Evolutionary conservation across 2,888 invertebrate genomes (phyloP).

Genomic region (Patella pellucida): DNA sequence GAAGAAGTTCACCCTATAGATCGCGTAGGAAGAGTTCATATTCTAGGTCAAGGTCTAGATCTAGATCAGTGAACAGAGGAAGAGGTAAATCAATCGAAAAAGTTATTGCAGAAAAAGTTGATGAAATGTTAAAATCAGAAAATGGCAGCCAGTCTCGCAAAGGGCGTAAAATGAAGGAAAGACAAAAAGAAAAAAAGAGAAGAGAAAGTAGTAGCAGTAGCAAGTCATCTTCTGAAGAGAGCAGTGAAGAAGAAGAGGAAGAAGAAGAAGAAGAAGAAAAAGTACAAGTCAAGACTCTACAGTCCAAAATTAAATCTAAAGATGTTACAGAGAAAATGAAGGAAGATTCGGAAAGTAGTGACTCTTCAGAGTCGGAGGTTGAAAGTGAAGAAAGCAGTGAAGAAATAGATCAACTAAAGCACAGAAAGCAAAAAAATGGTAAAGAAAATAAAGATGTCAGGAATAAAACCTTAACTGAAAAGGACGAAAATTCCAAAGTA

Average conservation of each 20-base stretch:
- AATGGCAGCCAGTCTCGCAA: background rate
- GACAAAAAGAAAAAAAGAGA: conserved; percentile 11
- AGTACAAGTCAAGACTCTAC: conserved; percentile 27
- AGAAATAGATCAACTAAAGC: conserved; percentile 25
- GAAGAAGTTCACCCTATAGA: background rate
- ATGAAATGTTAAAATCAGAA: background rate
- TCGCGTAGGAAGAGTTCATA: background rate
- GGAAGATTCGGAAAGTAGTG: conserved; percentile 19
- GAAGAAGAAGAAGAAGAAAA: conserved; percentile 28
- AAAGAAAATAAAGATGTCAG: conserved; percentile 22
- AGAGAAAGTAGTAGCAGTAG: background rate
- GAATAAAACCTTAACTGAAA: too few species aligned
- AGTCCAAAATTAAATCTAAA: conserved; percentile 27
- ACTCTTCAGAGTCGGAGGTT: conserved; percentile 20
- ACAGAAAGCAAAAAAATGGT: conserved; percentile 25
- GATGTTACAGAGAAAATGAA: conserved; percentile 14
- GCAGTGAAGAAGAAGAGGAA: conserved; percentile 14
- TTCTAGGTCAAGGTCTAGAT: background rate
- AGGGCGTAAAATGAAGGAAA: conserved; percentile 13
- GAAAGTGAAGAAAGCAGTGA: conserved; percentile 23
- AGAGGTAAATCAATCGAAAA: conserved; percentile 15
- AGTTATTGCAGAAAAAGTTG: conserved; percentile 14
- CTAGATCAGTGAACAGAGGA: background rate
- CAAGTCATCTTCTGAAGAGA: background rate
- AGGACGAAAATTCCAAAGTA: too few species aligned